Percentiles rank a stretch among this genome's conserved stretches.
Conservation (phyloP, 2,888 invertebrate genomes). For the Epistrophe grossulariae region DNA sequence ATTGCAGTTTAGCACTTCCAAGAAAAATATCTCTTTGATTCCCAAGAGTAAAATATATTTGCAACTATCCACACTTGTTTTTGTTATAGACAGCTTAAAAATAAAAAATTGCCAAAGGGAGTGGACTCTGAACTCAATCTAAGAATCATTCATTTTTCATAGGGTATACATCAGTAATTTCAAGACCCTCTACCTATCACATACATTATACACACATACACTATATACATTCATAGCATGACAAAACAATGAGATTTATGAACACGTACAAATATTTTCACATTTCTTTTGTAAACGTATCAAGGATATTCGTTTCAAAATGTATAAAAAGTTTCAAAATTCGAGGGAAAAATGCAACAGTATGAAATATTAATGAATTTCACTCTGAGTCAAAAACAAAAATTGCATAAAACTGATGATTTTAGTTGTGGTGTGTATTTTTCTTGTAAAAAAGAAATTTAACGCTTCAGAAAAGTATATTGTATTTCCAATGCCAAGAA, state of each 20-base stretch:
- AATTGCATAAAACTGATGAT: background rate
- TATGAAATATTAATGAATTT: background rate
- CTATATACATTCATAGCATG: too few species aligned
- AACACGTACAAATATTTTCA: background rate
- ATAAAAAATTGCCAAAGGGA: too few species aligned
- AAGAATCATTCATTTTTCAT: background rate
- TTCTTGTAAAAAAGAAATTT: background rate
- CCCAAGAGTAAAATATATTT: too few species aligned
- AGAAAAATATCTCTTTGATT: too few species aligned
- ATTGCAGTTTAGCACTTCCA: too few species aligned
- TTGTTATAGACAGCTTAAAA: too few species aligned
- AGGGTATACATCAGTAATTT: background rate
- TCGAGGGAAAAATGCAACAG: background rate
- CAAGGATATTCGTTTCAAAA: background rate
- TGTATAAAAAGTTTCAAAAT: background rate
- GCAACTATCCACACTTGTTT: too few species aligned
- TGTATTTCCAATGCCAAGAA: background rate
- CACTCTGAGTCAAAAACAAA: background rate
- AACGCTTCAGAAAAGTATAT: too few species aligned
- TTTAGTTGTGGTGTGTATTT: accelerated
- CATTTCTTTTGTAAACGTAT: background rate
- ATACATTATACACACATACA: background rate
- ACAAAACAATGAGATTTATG: background rate
- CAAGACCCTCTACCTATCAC: background rate
- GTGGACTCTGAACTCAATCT: background rate